These are phyloP conservation scores for Euwallacea fornicatus DNA, from an alignment of 1,140 invertebrate genomes.

Conservation along the genomic window DNA sequence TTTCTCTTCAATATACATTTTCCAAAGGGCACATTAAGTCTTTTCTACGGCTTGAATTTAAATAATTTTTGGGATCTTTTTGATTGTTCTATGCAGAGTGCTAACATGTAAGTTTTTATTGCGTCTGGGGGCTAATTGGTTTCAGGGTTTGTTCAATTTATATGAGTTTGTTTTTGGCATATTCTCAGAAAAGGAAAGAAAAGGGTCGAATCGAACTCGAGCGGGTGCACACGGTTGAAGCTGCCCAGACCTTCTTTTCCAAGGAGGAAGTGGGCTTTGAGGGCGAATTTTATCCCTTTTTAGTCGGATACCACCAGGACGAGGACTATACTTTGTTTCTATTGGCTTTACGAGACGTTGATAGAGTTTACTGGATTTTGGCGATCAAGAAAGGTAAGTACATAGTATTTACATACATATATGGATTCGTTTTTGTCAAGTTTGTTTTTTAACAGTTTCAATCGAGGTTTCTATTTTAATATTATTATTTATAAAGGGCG, in stretches of 20 bases:
- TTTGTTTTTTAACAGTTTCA: background rate
- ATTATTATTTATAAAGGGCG: background rate
- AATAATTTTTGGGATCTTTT: background rate
- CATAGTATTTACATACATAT: background rate
- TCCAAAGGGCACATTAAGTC: background rate
- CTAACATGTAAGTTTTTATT: background rate
- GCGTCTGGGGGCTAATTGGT: background rate
- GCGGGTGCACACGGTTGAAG: slow-evolving; percentile 75
- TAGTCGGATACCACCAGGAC: slow-evolving; percentile 75
- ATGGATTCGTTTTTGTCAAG: too few species aligned
- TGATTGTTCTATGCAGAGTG: too few species aligned
- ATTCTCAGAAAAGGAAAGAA: slow-evolving; percentile 72
- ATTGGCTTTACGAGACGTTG: slow-evolving; percentile 68
- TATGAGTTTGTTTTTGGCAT: slow-evolving; percentile 9
- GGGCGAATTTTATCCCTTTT: slow-evolving; percentile 61
- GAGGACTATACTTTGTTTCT: slow-evolving; percentile 78
- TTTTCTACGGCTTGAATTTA: background rate
- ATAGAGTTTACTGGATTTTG: slow-evolving; percentile 76
- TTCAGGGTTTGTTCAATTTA: background rate
- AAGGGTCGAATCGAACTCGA: slow-evolving; percentile 75
- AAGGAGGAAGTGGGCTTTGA: slow-evolving; percentile 47
- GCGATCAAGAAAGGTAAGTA: slow-evolving; percentile 70
- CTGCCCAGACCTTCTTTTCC: slow-evolving; percentile 56
- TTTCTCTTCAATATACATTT: slow-evolving; percentile 16
- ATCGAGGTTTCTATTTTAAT: background rate